Evolutionary conservation across 2,113 vertebrate species (phyloP).

Genomic region (Marmota flaviventris): DNA sequence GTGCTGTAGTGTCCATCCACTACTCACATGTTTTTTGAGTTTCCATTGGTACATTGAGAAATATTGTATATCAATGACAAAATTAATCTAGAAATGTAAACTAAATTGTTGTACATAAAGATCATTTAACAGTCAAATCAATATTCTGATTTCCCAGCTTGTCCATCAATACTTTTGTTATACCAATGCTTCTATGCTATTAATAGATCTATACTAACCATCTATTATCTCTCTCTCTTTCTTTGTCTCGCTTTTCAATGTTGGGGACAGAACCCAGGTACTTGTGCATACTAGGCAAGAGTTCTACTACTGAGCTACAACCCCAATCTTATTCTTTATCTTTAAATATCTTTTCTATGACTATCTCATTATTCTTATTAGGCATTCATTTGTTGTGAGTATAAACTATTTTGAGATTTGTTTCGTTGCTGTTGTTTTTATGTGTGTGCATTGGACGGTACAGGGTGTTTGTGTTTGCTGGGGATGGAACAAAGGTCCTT

Average conservation of each 20-base stretch:
- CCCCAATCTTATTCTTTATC: neutral
- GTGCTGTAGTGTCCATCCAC: neutral
- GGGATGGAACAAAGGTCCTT: neutral
- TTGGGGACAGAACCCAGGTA: neutral
- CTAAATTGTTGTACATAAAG: constrained; percentile 12
- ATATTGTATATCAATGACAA: neutral
- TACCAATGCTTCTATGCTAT: neutral
- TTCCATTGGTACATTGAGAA: neutral
- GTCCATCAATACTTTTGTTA: constrained; percentile 18
- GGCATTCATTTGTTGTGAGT: neutral
- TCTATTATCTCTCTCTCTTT: too few relatives aligned
- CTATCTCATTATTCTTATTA: neutral
- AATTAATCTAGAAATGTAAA: neutral
- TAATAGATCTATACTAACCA: neutral
- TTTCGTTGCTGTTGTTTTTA: neutral
- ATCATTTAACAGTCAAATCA: neutral
- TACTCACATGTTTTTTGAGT: neutral
- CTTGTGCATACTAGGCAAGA: neutral
- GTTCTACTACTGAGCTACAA: neutral
- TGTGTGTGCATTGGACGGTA: too few relatives aligned
- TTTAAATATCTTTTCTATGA: constrained; percentile 38
- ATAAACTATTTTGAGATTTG: neutral
- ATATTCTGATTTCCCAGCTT: constrained; percentile 33
- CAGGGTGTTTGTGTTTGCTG: neutral
- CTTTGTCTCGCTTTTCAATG: too few relatives aligned